A percentile compares a stretch with the other conserved stretches of the same genome.
Evolutionary conservation across 1,140 invertebrate genomes (phyloP).

Genomic region (Lordiphosa stackelbergi): DNA sequence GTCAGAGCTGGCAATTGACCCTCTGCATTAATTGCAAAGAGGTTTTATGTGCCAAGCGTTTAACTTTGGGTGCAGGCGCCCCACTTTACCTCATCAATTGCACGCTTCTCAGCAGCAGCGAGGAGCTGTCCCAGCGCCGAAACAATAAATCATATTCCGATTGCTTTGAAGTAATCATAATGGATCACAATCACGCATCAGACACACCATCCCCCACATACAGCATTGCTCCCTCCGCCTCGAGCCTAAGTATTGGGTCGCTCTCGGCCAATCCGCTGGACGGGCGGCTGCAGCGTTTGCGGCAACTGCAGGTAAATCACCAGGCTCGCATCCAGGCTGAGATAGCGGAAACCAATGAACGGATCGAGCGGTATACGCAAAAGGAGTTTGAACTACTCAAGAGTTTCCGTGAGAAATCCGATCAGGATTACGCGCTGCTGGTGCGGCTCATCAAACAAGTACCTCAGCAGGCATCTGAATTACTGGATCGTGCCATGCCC

Average conservation of each 20-base stretch:
- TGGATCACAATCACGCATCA: slow-evolving; percentile 34
- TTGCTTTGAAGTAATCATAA: slow-evolving; percentile 56
- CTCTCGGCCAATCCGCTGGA: slow-evolving; percentile 22
- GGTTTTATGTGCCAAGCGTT: slow-evolving; percentile 57
- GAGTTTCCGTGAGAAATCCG: slow-evolving; percentile 68
- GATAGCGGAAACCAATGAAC: slow-evolving; percentile 57
- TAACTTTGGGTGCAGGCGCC: slow-evolving; percentile 23
- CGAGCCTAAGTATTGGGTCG: slow-evolving; percentile 45
- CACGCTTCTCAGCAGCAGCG: slow-evolving; percentile 53
- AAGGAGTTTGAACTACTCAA: slow-evolving; percentile 67
- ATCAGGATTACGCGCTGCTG: slow-evolving; percentile 60
- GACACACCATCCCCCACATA: neutral
- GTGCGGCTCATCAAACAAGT: slow-evolving; percentile 36
- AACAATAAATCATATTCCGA: slow-evolving; percentile 60
- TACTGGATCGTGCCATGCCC: slow-evolving; percentile 54
- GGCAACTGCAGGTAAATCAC: slow-evolving; percentile 42
- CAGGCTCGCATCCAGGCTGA: slow-evolving; percentile 60
- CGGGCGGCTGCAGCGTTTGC: slow-evolving; percentile 33
- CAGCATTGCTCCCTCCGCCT: slow-evolving; percentile 25
- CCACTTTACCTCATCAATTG: slow-evolving; percentile 59
- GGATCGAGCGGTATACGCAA: slow-evolving; percentile 55
- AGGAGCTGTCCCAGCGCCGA: slow-evolving; percentile 46
- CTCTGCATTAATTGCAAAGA: slow-evolving; percentile 65
- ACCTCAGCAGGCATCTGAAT: slow-evolving; percentile 39
- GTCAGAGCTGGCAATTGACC: slow-evolving; percentile 54